Base-by-base conservation (phyloP, 2,113 vertebrate species). In the Herpetotheres cachinnans region DNA sequence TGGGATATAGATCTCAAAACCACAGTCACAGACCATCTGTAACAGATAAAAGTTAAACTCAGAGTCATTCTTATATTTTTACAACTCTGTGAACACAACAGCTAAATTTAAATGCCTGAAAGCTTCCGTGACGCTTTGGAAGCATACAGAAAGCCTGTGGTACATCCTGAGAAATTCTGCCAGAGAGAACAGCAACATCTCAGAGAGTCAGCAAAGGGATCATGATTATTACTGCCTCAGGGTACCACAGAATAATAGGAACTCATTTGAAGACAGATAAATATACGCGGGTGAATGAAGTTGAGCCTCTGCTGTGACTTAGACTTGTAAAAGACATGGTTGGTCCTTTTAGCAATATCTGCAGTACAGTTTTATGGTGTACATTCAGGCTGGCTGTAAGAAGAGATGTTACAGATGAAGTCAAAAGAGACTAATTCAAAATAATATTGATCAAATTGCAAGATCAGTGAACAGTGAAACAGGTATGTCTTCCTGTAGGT, bases 361-460 rank as follows among this genome's bases (percentile, higher is more conserved):
- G 82, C 87, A 65, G n/a, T 7, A 30, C 38, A 34, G 54, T 89
- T 93, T 96, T 95, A 94, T 56, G n/a, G 66, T 44, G 26, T 44
- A 61, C 55, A 44, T 67, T 92, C 54, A 67, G 59, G 13, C 58
- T 84, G 83, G 52, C 84, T 78, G 46, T 71, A 89, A 96, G 96
- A 96, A 90, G 76, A 90, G 91, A 96, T 73, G 87, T 85, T 94
- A 86, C 73, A 90, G 89, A 93, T 52, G 76, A 96, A 96, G 56
- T 56, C 22, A 84, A 66, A 91, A 94, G 95, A 96, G 66, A 91
- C 81, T 95, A 38, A 95, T 97, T 96, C 82, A 97, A 97, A 98
- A 97, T 73, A 97, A 94, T 97, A 98, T 97, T 91, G 97, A 98
- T 98, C 94, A 97, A 97, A 97, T 93, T 96, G 86, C 91, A 91